Evolutionary conservation across 2,113 vertebrate genomes (phyloP), one percentile per base, ranked within the genome.

Genomic region (Aegypius monachus): DNA sequence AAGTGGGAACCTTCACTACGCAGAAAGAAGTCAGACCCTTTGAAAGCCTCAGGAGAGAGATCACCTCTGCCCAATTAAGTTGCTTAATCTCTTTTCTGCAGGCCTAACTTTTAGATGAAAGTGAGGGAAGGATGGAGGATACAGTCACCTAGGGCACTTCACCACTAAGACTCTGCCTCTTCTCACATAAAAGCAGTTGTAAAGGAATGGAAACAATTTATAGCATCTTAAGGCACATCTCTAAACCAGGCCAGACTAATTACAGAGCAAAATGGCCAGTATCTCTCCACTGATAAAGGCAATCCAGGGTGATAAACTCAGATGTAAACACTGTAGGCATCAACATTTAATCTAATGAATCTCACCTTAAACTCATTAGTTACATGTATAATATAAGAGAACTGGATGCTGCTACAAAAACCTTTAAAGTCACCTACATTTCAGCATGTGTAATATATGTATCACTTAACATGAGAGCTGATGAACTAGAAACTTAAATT

Each of bases 201-300:
- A 71, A 26, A 72, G 42, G 81, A 86, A 50, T 5, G 3, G n/a
- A 78, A 93, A 74, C 27, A 84, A 95, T 81, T 89, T 81, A 66
- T 45, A 87, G 13, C 10, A 38, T 53, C 42, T 74, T 84, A 78
- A 78, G 16, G 25, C 47, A 74, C 36, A 21, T 62, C 45, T 71
- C 59, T 93, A 91, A 93, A 94, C 38, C 56, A 91, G 87, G 65
- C 7, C 84, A 91, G 38, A 85, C 52, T 78, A 93, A 95, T 94
- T 89, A 81, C 31, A 66, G 22, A 34, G 13, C 50, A 53, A 95
- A 93, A 94, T 47, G 56, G 38, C 16, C 52, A 55, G 13, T 38
- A 52, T 81, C 22, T 85, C 43, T 92, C 22, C 16, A 63, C 22
- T 47, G 65, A 88, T 81, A 91, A 87, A 74, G 55, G n/a, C 38